These are phyloP conservation scores for Forbesichthys agassizii DNA, from an alignment of 2,113 vertebrate genomes.

Conservation along the genomic window DNA sequence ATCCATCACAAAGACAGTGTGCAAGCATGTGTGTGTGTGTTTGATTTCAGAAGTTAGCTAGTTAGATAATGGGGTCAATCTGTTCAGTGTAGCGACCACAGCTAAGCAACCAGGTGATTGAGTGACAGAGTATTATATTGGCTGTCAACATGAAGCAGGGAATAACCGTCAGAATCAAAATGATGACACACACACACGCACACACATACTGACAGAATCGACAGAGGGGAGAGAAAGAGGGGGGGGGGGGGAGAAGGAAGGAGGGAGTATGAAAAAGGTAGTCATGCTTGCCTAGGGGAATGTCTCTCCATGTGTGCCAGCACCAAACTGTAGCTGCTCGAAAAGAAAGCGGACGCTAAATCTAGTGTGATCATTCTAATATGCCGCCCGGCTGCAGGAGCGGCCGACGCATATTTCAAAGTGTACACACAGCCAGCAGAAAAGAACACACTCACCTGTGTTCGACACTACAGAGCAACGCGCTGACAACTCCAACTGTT, in stretches of 20 bases:
- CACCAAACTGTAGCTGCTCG: slow-evolving; percentile 4
- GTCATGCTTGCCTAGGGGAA: neutral
- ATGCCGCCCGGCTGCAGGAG: slow-evolving; percentile 1
- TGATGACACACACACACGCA: slow-evolving; percentile 8
- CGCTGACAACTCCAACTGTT: slow-evolving; percentile 40
- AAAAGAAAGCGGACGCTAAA: slow-evolving; percentile 13
- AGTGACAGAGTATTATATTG: slow-evolving; percentile 38
- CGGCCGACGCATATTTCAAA: slow-evolving; percentile 32
- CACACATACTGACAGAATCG: neutral
- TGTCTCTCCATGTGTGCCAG: slow-evolving; percentile 11
- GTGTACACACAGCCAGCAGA: slow-evolving; percentile 24
- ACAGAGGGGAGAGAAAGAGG: neutral
- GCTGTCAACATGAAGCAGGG: slow-evolving; percentile 32
- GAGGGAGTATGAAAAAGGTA: neutral
- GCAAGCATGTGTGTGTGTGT: slow-evolving; percentile 16
- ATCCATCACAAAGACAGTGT: slow-evolving; percentile 58
- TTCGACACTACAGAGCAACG: slow-evolving; percentile 19
- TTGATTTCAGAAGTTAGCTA: slow-evolving; percentile 43
- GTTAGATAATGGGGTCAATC: slow-evolving; percentile 29
- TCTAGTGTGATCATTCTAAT: neutral
- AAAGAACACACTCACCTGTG: slow-evolving; percentile 28
- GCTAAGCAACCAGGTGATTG: slow-evolving; percentile 37
- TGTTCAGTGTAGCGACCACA: slow-evolving; percentile 6
- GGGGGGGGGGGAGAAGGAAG: slow-evolving; percentile 11
- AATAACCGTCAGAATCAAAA: slow-evolving; percentile 40